Percentiles rank a stretch among this genome's conserved stretches.
phyloP scores from a whole-genome alignment of 2,888 invertebrate species.

The Xanthia icteritia region DNA sequence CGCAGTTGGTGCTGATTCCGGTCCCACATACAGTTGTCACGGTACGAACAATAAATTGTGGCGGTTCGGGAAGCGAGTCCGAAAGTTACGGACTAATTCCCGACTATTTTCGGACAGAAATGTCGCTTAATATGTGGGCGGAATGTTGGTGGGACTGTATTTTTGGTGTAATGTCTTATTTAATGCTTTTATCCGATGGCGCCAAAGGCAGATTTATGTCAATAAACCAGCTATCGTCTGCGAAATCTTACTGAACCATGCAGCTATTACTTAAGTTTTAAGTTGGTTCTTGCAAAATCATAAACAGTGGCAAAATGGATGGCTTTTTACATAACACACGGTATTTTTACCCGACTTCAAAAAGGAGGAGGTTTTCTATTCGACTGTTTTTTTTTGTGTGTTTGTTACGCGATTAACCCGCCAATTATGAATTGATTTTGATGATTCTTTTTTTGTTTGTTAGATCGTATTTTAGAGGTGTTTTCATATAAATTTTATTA shows the following conservation, averaged over 20 bases:
- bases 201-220: background rate
- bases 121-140: constrained; percentile 9
- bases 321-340: background rate
- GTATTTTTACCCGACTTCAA: background rate
- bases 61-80: constrained; percentile 15
- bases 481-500: too few species aligned
- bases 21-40: constrained; percentile 50
- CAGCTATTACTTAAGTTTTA: background rate
- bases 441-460: too few species aligned
- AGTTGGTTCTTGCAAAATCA: background rate
- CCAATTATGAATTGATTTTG: too few species aligned
- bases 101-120: constrained; percentile 37
- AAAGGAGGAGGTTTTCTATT: too few species aligned
- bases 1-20: constrained; percentile 35
- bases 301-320: background rate
- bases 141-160: background rate
- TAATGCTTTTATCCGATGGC: background rate
- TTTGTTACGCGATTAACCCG: too few species aligned
- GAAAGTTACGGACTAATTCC: constrained; percentile 49
- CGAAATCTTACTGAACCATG: background rate
- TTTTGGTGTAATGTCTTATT: background rate
- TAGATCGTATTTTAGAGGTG: too few species aligned
- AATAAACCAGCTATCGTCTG: background rate
- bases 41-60: constrained; percentile 32
- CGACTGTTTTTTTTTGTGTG: too few species aligned